Base-by-base conservation (phyloP, 1,140 invertebrate species). In the Bombus difficillimus region DNA sequence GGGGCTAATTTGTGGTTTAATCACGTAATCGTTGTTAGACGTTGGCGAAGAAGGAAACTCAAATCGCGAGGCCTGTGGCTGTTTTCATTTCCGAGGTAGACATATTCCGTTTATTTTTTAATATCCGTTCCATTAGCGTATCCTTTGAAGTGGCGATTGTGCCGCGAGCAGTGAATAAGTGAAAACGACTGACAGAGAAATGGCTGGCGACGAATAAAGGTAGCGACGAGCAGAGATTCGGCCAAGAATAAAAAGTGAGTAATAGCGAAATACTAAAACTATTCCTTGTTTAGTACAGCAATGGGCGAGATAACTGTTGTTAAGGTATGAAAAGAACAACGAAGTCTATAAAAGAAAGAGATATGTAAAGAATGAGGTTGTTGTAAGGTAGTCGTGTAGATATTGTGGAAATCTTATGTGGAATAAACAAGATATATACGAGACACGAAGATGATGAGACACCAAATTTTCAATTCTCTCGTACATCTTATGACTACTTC, bases 31-130 rank as follows among this genome's bases (percentile, higher is more conserved):
- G 64, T 72, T 57, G 53, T 12, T 18, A 13, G 39, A 37, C 5
- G 3, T 6, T 6, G 3, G 15, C 25, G 0, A 12, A 9, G 25
- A 32, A 6, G 15, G 15, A 64, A 83, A 83, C 43, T 68, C 22
- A 39, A 53, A 25, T 78, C 18, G 59, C 4, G 0, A 15, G 9
- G 8, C 69, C 41, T 25, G 32, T 9, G 77, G 77, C 18, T 59
- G 64, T 81, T 86, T 82, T 64, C 72, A 80, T 86, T 84, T 89
- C 85, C 85, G 37, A 28, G 72, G 28, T 28, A n/a, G 75, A 57
- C 73, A 22, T 69, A 75, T 86, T 86, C 85, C 71, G 86, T 90
- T 90, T 88, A 87, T 88, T 92, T 92, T 89, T 92, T 89, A 92
- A 93, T 92, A 92, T 92, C 87, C 88, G 85, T 47, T 28, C 81